Conservation (phyloP, 2,888 invertebrate species). For the Zootermopsis nevadensis region DNA sequence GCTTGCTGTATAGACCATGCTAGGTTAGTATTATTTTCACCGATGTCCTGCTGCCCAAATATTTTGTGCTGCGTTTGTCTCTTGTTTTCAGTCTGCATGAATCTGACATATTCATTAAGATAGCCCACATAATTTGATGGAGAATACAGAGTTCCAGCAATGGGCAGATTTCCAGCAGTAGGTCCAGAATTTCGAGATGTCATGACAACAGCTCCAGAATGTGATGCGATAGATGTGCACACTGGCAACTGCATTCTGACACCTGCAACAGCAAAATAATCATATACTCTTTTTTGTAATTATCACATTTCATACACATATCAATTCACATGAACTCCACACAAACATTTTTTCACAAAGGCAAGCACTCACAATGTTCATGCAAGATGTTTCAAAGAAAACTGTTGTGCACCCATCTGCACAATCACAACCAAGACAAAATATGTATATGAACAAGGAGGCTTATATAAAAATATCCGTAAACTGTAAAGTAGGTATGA, state of each 20-base stretch:
- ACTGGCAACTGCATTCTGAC: neutral
- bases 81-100: slow-evolving; percentile 15
- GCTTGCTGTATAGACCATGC: neutral
- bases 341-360: too few species aligned
- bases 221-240: neutral
- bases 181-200: neutral
- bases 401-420: too few species aligned
- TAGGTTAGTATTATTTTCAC: neutral
- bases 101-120: slow-evolving; percentile 42
- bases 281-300: neutral
- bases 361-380: too few species aligned
- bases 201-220: neutral
- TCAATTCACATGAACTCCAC: too few species aligned
- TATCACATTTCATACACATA: neutral
- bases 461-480: too few species aligned
- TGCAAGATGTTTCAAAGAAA: too few species aligned
- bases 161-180: neutral
- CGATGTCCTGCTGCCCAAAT: too few species aligned
- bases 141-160: neutral
- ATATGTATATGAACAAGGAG: too few species aligned
- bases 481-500: too few species aligned
- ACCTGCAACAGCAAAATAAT: neutral
- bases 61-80: neutral
- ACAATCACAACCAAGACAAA: too few species aligned
- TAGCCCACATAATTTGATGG: neutral